Conservation (phyloP, 2,888 invertebrate species). For the Thereva unica region DNA sequence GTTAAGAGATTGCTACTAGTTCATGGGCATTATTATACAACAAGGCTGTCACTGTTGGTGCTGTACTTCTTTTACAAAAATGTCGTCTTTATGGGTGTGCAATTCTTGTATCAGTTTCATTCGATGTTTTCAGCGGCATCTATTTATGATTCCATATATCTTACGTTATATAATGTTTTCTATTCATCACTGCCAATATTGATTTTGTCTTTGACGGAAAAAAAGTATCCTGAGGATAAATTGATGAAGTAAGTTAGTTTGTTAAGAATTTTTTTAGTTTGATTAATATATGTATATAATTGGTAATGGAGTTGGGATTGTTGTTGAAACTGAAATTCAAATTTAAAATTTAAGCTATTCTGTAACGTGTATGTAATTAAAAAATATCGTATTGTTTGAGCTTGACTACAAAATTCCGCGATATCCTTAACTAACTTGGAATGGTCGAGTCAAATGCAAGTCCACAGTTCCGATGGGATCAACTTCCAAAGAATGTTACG, state of each 20-base stretch:
- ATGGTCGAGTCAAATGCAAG: no score
- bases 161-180: slow-evolving; percentile 76
- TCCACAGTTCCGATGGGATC: no score
- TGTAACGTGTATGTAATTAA: no score
- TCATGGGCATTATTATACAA: slow-evolving; percentile 83
- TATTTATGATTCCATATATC: slow-evolving; percentile 73
- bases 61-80: slow-evolving; percentile 89
- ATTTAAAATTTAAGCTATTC: no score
- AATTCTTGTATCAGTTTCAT: slow-evolving; percentile 64
- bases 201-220: slow-evolving; percentile 74
- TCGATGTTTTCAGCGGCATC: slow-evolving; percentile 66
- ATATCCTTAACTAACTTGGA: no score
- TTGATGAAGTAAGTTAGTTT: slow-evolving; percentile 59
- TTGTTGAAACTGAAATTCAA: no score
- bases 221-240: slow-evolving; percentile 64
- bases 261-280: background rate
- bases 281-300: background rate
- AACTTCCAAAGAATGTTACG: no score
- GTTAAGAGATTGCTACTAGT: slow-evolving; percentile 75
- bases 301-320: background rate
- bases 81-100: slow-evolving; percentile 70
- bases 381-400: no score
- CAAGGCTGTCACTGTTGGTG: slow-evolving; percentile 72
- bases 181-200: slow-evolving; percentile 78
- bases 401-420: no score